A percentile compares a stretch with the other conserved stretches of the same genome.
These are phyloP conservation scores for Umimayanthus kanabou DNA, from an alignment of 92 coral and sea anemone genomes.

Conservation along the genomic window DNA sequence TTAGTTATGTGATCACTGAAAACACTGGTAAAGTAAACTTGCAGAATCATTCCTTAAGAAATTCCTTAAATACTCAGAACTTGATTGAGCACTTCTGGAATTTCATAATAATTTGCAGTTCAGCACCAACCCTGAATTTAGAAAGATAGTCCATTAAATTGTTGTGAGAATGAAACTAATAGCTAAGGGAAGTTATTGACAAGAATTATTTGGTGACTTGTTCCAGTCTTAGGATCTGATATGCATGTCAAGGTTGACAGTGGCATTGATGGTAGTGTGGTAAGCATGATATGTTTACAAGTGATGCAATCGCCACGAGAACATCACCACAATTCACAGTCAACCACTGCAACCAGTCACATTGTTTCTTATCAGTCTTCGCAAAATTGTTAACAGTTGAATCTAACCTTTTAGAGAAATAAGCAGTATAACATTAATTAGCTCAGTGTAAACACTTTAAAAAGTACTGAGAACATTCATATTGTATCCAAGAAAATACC, in stretches of 20 bases:
- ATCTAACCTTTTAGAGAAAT: background rate
- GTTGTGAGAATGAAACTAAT: background rate
- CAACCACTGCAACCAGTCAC: conserved; percentile 15
- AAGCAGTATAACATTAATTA: background rate
- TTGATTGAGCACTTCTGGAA: too few relatives aligned
- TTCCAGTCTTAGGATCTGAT: conserved; percentile 41
- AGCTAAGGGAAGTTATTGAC: background rate
- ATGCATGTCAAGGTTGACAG: conserved; percentile 8
- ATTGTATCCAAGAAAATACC: background rate
- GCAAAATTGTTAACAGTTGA: background rate
- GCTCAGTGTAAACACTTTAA: background rate
- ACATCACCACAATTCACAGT: conserved; percentile 1
- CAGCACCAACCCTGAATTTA: background rate
- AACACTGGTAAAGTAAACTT: too few relatives aligned
- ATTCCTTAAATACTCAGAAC: too few relatives aligned
- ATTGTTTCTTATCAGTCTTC: background rate
- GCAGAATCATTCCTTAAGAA: too few relatives aligned
- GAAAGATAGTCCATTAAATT: background rate
- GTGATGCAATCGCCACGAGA: conserved; percentile 31
- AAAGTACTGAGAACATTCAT: background rate
- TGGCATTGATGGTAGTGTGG: conserved; percentile 30
- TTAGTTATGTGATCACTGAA: too few relatives aligned
- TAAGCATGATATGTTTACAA: conserved; percentile 19
- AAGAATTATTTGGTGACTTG: conserved; percentile 8
- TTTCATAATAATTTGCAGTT: background rate